phyloP scores from a whole-genome alignment of 1,140 invertebrate species.

The Mamestra configurata region DNA sequence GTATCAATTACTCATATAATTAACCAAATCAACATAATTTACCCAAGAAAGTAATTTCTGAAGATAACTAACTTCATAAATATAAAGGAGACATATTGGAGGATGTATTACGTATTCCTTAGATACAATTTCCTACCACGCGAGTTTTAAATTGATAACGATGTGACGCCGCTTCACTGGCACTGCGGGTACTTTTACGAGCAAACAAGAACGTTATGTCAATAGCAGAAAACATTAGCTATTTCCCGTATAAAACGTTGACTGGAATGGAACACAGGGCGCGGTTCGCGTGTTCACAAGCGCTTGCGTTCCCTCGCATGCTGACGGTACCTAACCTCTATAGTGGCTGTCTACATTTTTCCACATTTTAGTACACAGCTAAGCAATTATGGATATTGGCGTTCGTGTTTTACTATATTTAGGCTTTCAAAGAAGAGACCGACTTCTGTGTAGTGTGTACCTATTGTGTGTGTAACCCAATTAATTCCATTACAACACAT shows the following conservation, averaged over 20 bases:
- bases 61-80: conserved; percentile 3
- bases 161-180: conserved; percentile 37
- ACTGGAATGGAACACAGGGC: conserved; percentile 56
- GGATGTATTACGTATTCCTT: conserved; percentile 19
- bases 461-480: conserved; percentile 50
- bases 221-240: conserved; percentile 57
- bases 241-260: conserved; percentile 55
- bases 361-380: conserved; percentile 59
- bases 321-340: conserved; percentile 52
- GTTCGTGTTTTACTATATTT: conserved; percentile 56
- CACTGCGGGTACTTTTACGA: conserved; percentile 47
- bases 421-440: conserved; percentile 53
- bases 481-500: conserved; percentile 31
- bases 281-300: conserved; percentile 63
- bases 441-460: conserved; percentile 38
- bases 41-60: conserved; percentile 13
- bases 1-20: background rate
- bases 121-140: conserved; percentile 39
- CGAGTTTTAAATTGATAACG: conserved; percentile 50
- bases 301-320: conserved; percentile 59
- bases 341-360: conserved; percentile 58
- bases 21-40: background rate
- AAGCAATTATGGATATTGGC: conserved; percentile 63
- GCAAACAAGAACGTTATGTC: conserved; percentile 53
- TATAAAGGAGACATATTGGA: conserved; percentile 32